Evolutionary conservation across 2,113 vertebrate genomes (phyloP).

Genomic region (Hemicordylus capensis): DNA sequence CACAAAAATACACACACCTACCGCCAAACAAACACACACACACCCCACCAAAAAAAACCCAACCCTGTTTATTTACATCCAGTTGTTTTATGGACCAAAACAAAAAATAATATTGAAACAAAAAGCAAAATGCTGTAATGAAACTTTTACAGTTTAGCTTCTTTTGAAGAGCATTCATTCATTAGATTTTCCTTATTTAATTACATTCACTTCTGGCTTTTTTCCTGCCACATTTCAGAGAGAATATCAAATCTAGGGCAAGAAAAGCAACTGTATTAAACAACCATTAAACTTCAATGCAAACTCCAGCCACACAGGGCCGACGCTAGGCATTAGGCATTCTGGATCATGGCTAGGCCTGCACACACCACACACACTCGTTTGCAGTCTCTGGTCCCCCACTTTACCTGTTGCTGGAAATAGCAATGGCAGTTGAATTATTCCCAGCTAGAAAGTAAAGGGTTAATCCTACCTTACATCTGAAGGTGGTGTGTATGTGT

Average conservation of each 20-base stretch:
- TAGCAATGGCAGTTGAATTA: too few species aligned
- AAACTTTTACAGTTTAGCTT: background rate
- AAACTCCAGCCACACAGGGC: background rate
- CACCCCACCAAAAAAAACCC: background rate
- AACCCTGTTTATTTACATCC: background rate
- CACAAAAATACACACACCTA: too few species aligned
- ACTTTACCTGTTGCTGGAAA: too few species aligned
- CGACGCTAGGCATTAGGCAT: background rate
- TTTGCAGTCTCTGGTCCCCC: too few species aligned
- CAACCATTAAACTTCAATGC: background rate
- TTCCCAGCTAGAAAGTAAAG: too few species aligned
- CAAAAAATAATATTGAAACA: background rate
- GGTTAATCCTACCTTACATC: too few species aligned
- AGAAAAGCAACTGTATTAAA: background rate
- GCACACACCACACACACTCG: background rate
- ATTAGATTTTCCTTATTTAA: background rate
- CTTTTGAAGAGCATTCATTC: background rate
- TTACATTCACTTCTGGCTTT: background rate
- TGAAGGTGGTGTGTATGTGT: too few species aligned
- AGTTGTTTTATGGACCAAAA: background rate
- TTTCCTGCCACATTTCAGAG: conserved; percentile 11
- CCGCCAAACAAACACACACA: too few species aligned
- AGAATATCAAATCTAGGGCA: background rate
- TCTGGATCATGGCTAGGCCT: background rate
- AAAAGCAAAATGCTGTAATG: background rate